phyloP scores from a whole-genome alignment of 2,113 vertebrate species.

The Cygnus buccinator region DNA sequence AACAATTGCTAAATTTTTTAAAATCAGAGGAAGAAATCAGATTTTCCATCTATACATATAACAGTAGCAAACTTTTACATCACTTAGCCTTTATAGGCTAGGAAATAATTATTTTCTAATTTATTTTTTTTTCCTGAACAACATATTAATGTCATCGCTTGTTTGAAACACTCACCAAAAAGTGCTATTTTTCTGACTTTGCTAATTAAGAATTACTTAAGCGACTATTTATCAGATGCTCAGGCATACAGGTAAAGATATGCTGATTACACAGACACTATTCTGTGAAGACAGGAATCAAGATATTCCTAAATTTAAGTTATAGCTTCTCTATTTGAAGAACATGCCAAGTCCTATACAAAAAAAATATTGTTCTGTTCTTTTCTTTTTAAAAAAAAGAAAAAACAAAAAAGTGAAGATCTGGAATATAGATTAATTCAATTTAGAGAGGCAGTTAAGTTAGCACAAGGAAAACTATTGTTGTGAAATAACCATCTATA shows the following conservation, averaged over 20 bases:
- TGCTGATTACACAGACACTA: not conserved
- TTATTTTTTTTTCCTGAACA: not conserved
- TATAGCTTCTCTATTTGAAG: not conserved
- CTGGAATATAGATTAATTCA: not conserved
- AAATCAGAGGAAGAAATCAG: not conserved
- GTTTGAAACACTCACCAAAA: not conserved
- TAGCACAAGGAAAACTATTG: not conserved
- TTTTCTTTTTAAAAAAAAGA: not conserved
- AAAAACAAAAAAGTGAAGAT: not conserved
- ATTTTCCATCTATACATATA: not conserved
- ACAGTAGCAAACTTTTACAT: not conserved
- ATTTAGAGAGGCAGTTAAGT: not conserved
- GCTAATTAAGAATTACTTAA: constrained; percentile 5
- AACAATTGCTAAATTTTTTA: not conserved
- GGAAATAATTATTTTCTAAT: not conserved
- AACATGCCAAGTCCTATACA: not conserved
- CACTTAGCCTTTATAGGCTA: not conserved
- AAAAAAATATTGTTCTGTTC: too few relatives aligned
- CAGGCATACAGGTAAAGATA: not conserved
- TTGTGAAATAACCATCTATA: not conserved
- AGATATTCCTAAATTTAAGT: not conserved
- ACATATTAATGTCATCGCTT: not conserved
- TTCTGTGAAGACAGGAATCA: not conserved
- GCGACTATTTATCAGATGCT: not conserved
- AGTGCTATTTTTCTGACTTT: not conserved